Base-by-base conservation (phyloP, 2,797 vertebrate species). In the Thalassophryne amazonica region DNA sequence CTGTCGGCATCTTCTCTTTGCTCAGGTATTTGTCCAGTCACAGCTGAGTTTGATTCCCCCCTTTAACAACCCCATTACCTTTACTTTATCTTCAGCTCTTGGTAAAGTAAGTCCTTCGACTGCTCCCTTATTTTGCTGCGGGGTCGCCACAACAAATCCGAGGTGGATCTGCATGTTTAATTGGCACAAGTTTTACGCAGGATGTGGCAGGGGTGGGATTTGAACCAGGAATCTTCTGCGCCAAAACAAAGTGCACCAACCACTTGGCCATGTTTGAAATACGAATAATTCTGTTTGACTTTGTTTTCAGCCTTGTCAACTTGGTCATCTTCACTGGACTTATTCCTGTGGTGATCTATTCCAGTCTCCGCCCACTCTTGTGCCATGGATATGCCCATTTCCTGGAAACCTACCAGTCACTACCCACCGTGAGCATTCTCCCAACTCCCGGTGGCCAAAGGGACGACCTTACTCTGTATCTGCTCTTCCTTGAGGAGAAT, bases 401-500 rank as follows among this genome's bases (percentile, higher is more conserved):
- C 53, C 91, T 99, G 46, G 88, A 92, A 29, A 92, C 89, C 0
- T 99, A 97, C 14, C 90, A 96, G 41, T 90, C 91, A 2, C 86
- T 99, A 69, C 95, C 97, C 34, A 95, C 93, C 0, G 91, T 95
- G 0, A 91, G 91, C 1, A 80, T 94, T 17, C 81, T 96, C 57
- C 87, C 85, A 20, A n/a, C 7, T 0, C 64, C 81, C 0, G 33
- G 2, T 0, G 74, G 78, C 27, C 71, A 76, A 5, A 95, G 92
- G 80, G 90, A 95, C 2, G 96, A 99, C 65, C 88, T 97, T 55
- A 91, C 91, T 32, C 85, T 99, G 35, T 97, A 94, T 29, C 81
- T 95, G 55, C 94, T 98, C 34, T 97, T 96, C 78, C 83, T 99
- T 40, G 93, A 94, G 53, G 97, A 98, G 81, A 99, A 98, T 0